These are phyloP conservation scores for Sipha flava DNA, from an alignment of 1,140 invertebrate genomes.

Conservation along the genomic window DNA sequence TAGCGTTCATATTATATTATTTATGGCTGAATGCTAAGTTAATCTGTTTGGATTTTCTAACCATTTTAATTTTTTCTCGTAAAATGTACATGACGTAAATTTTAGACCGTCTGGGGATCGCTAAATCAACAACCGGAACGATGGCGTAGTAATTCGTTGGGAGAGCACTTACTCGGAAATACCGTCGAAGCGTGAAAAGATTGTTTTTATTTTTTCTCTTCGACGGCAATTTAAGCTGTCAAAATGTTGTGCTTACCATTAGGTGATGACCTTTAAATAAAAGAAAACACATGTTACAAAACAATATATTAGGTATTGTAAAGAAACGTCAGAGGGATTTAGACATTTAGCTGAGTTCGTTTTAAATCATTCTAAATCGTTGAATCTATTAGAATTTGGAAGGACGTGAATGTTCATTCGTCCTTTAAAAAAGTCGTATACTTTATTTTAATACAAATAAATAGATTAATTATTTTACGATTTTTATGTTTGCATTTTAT, in stretches of 20 bases:
- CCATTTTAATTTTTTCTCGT: background rate
- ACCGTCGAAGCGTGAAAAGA: background rate
- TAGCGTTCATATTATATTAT: no score
- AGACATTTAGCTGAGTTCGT: no score
- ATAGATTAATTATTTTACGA: no score
- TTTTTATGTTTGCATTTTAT: no score
- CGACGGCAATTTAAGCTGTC: background rate
- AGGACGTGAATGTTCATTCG: no score
- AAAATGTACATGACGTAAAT: background rate
- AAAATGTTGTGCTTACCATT: background rate
- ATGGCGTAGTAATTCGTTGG: background rate
- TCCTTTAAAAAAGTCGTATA: no score
- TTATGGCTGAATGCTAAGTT: no score
- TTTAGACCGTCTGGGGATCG: background rate
- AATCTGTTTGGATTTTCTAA: no score
- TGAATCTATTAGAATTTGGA: no score
- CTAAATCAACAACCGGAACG: slow-evolving; percentile 11
- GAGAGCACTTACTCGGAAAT: background rate
- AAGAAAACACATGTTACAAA: background rate
- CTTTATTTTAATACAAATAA: no score
- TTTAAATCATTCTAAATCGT: no score
- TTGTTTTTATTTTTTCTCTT: slow-evolving; percentile 17
- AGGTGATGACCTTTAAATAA: background rate
- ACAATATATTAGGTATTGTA: background rate
- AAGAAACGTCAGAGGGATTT: no score